Percentiles rank a stretch among this genome's conserved stretches.
phyloP scores from a whole-genome alignment of 2,113 vertebrate genomes.

The Pitta sordida region DNA sequence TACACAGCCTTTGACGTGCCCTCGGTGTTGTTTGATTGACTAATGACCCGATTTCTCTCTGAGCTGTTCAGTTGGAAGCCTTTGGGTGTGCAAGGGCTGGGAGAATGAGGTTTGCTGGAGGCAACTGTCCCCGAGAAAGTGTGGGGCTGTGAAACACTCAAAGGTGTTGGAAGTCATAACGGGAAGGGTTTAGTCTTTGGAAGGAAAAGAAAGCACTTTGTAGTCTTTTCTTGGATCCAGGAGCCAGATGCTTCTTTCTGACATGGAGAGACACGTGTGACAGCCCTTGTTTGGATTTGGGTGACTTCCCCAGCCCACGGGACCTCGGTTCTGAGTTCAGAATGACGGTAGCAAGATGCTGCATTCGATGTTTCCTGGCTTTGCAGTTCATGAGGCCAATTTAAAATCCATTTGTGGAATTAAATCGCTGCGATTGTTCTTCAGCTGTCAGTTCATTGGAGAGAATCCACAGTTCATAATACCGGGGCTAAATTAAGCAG shows the following conservation, averaged over 20 bases:
- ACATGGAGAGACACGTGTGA: neutral
- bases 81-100: neutral
- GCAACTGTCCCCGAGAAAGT: neutral
- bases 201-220: neutral
- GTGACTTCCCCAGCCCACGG: neutral
- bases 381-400: neutral
- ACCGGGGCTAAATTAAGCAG: conserved; percentile 23
- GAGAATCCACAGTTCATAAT: neutral
- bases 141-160: accelerated
- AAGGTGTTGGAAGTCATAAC: accelerated
- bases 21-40: neutral
- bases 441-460: neutral
- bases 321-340: neutral
- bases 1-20: neutral
- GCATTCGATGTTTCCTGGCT: neutral
- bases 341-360: neutral
- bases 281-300: neutral
- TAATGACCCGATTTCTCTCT: neutral
- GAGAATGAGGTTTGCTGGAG: neutral
- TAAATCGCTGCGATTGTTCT: conserved; percentile 33
- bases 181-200: neutral
- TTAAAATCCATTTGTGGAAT: neutral
- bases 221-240: neutral
- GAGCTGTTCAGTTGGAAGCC: neutral
- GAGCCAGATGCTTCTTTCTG: neutral